phyloP scores from a whole-genome alignment of 2,113 vertebrate species.

The Pelecanoides urinatrix region DNA sequence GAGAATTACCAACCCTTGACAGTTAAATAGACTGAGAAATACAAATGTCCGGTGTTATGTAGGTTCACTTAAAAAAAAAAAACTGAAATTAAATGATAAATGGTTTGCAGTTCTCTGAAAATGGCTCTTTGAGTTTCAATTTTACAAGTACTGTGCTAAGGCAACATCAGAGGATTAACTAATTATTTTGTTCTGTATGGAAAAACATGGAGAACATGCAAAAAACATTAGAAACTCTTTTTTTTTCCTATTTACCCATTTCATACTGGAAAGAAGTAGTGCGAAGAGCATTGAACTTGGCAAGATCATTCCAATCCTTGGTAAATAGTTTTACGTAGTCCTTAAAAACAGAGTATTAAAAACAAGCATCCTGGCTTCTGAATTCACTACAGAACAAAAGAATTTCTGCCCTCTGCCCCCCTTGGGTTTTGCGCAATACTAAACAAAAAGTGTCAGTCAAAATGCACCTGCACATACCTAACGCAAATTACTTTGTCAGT shows the following conservation, averaged over 20 bases:
- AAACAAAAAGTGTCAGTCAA: background rate
- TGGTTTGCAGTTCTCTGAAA: conserved; percentile 36
- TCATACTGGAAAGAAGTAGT: background rate
- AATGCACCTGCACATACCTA: conserved; percentile 20
- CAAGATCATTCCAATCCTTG: background rate
- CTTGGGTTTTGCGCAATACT: conserved; percentile 34
- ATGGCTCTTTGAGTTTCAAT: background rate
- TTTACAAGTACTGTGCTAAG: conserved; percentile 30
- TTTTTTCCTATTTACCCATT: background rate
- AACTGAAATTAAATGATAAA: background rate
- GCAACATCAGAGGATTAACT: conserved; percentile 26
- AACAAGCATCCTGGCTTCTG: conserved; percentile 2
- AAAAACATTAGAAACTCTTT: background rate
- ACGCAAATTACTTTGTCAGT: background rate
- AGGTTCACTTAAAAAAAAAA: background rate
- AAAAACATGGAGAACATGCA: conserved; percentile 3
- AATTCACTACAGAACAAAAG: conserved; percentile 25
- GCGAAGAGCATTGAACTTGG: conserved; percentile 5
- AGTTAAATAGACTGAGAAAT: conserved; percentile 17
- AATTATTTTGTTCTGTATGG: conserved; percentile 35
- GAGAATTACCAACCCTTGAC: background rate
- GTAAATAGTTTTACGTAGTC: conserved; percentile 32
- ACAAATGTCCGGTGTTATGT: background rate
- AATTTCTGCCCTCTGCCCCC: conserved; percentile 1
- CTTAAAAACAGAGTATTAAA: conserved; percentile 12